Percentiles rank a stretch among this genome's conserved stretches.
Evolutionary conservation across 2,888 invertebrate species (phyloP).

Genomic region (Dryobotodes eremita): DNA sequence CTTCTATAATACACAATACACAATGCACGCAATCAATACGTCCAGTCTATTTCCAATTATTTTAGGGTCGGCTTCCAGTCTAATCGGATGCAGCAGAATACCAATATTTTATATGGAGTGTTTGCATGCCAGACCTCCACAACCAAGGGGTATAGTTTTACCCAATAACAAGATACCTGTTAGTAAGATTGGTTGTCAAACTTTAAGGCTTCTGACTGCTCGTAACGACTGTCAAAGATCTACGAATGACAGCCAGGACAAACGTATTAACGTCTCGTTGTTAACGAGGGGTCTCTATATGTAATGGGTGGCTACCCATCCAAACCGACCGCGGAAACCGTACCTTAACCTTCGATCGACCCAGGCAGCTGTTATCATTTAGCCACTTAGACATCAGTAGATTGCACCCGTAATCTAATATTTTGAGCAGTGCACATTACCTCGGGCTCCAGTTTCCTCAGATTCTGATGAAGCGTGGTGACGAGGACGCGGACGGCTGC

Average conservation of each 20-base stretch:
- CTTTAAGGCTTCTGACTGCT: not conserved
- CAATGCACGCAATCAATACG: too few relatives aligned
- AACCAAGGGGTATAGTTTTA: not conserved
- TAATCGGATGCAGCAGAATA: too few relatives aligned
- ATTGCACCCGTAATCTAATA: not conserved
- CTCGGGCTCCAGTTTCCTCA: conserved; percentile 97
- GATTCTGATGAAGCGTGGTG: conserved; percentile 98
- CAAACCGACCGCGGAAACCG: not conserved
- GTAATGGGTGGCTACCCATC: not conserved
- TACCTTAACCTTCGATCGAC: not conserved
- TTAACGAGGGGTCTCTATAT: not conserved
- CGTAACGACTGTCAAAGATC: not conserved
- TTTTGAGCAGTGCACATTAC: conserved; percentile 72
- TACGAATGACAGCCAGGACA: not conserved
- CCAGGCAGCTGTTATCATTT: not conserved
- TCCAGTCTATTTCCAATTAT: too few relatives aligned
- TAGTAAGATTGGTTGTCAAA: not conserved
- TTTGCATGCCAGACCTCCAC: not conserved
- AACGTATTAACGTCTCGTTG: too few relatives aligned
- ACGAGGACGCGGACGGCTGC: conserved; percentile 97
- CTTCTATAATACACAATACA: too few relatives aligned
- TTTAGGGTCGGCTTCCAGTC: too few relatives aligned
- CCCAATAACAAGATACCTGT: not conserved
- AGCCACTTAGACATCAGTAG: not conserved
- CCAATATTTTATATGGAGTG: too few relatives aligned